phyloP scores from a whole-genome alignment of 2,888 invertebrate genomes.

The Epicampocera succincta region DNA sequence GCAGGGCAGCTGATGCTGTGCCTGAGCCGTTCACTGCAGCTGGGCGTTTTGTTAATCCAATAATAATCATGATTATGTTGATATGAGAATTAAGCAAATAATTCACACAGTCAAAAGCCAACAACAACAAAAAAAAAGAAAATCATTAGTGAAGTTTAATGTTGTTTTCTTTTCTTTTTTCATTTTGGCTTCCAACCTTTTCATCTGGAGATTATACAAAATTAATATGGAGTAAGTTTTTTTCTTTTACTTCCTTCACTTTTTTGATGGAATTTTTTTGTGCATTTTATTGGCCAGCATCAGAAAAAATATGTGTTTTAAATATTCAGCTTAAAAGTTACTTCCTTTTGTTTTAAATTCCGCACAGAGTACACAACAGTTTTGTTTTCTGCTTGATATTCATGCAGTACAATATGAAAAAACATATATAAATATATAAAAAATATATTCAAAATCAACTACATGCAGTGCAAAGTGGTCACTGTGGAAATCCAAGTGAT shows the following conservation, averaged over 20 bases:
- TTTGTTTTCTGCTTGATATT: conserved; percentile 42
- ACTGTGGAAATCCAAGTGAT: too few species aligned
- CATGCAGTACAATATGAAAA: background rate
- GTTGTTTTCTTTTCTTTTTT: conserved; percentile 1
- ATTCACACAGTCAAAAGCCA: background rate
- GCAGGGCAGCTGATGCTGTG: background rate
- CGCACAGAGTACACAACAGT: conserved; percentile 7
- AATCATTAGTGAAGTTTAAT: background rate
- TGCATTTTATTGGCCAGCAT: conserved; percentile 4
- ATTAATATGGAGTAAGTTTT: background rate
- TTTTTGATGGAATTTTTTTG: conserved; percentile 6
- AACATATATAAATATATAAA: background rate
- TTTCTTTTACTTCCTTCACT: too few species aligned
- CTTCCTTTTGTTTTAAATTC: background rate
- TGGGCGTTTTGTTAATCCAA: background rate
- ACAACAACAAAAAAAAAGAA: background rate
- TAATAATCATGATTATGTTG: conserved; percentile 23
- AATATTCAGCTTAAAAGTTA: conserved; percentile 30
- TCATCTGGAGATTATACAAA: conserved; percentile 25
- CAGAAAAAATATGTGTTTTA: background rate
- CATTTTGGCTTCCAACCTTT: conserved; percentile 5
- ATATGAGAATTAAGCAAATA: conserved; percentile 6
- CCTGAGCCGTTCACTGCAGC: background rate
- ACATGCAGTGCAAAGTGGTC: conserved; percentile 3
- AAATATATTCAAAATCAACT: background rate